Evolutionary conservation across 2,888 invertebrate species (phyloP), one percentile per base, ranked within the genome.

Genomic region (Colletes collaris): DNA sequence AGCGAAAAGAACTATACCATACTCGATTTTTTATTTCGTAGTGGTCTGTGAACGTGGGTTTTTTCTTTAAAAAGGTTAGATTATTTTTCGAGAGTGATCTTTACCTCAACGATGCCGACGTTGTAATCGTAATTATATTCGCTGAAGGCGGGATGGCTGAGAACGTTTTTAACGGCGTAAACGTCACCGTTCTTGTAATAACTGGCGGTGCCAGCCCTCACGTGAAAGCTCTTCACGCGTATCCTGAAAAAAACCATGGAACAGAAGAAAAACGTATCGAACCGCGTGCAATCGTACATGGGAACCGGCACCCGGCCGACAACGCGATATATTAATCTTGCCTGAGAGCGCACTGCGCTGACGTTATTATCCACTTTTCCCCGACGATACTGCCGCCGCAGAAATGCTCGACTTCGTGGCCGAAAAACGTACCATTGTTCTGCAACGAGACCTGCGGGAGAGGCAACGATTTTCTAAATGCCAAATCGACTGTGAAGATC

Each of bases 391-490:
- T 82, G 27, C 87, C 89, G 63, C 85, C 87, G 66, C 88, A 87
- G 67, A 88, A 91, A 78, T 88, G 88, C 63, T 87, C 86, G 62
- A 87, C 86, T 49, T 87, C 77, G 83, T 88, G 89, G 40, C 87
- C 87, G 69, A 85, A 90, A 86, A 86, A 87, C n/a, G 88, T 89
- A 11, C 87, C 89, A 76, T 89, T 88, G 67, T 89, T 80, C 66
- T 90, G 89, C 52, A 90, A 76, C 13, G 89, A 90, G 52, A 86
- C 90, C 90, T 90, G 63, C 55, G 64, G 52, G 7, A 55, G 62
- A 37, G 60, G 27, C 69, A 78, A 74, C 76, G 56, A 84, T 86
- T 79, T 73, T 83, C 79, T 68, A 79, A 84, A 86, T 64, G 76
- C 56, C 70, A 85, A 86, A 86, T 82, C 76, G 75, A 68, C 62